These are phyloP conservation scores for Nomada ruficornis DNA, from an alignment of 2,888 invertebrate species.

Conservation along the genomic window DNA sequence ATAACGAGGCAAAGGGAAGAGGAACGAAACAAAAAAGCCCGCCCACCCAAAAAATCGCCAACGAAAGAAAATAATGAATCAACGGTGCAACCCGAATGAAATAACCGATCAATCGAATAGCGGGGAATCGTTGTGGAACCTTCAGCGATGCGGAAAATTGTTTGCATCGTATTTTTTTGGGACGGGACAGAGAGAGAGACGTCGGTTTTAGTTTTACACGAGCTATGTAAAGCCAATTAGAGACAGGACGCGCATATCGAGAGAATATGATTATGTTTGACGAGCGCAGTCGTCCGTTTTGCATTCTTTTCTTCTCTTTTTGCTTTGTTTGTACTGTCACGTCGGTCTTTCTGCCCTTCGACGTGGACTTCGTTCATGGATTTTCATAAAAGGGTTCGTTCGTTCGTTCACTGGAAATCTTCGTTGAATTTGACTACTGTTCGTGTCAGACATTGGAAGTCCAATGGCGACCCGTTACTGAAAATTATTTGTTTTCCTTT, in stretches of 20 bases:
- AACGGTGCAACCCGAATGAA: constrained; percentile 32
- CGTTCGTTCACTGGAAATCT: constrained; percentile 54
- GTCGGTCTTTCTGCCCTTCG: constrained; percentile 7
- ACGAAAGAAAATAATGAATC: constrained; percentile 9
- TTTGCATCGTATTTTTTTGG: constrained; percentile 41
- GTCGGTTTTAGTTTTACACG: constrained; percentile 17
- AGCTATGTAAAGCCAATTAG: constrained; percentile 54
- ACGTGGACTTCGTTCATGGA: constrained; percentile 33
- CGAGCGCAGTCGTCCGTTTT: constrained; percentile 41
- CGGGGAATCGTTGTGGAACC: constrained; percentile 58
- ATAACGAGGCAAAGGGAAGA: background rate
- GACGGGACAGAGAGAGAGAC: no score
- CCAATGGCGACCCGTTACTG: background rate
- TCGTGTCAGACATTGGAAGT: constrained; percentile 30
- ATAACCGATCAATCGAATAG: constrained; percentile 51
- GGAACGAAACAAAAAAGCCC: background rate
- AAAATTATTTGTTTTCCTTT: background rate
- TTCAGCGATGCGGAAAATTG: constrained; percentile 71
- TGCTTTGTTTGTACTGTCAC: background rate
- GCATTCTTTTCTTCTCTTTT: constrained; percentile 10
- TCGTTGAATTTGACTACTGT: constrained; percentile 54
- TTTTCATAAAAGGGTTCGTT: constrained; percentile 55
- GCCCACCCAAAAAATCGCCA: no score
- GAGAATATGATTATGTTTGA: constrained; percentile 65
- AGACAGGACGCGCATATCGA: constrained; percentile 28